phyloP scores from a whole-genome alignment of 2,113 vertebrate genomes.

The Neotragus pygmaeus region DNA sequence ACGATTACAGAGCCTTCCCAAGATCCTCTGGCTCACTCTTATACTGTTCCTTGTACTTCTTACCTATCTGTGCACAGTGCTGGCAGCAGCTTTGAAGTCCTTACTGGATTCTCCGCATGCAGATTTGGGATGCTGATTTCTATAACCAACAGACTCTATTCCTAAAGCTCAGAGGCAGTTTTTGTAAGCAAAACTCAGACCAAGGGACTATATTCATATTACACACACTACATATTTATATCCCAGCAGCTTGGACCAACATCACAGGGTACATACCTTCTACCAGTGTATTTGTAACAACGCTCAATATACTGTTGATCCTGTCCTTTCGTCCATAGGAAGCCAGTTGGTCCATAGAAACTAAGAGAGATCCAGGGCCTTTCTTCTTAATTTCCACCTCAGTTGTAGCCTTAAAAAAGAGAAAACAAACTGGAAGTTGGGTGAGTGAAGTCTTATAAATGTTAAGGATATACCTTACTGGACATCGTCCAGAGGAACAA shows the following conservation, averaged over 20 bases:
- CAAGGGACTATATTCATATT: background rate
- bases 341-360: slow-evolving; percentile 96
- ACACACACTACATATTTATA: background rate
- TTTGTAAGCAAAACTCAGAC: background rate
- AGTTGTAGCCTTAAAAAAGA: slow-evolving; percentile 83
- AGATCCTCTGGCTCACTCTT: background rate
- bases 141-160: background rate
- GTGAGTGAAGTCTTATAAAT: background rate
- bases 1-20: background rate
- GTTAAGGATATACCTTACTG: background rate
- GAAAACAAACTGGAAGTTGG: accelerated
- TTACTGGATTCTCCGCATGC: background rate
- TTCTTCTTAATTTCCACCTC: slow-evolving; percentile 96
- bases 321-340: slow-evolving; percentile 94
- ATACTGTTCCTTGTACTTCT: background rate
- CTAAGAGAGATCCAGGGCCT: slow-evolving; percentile 93
- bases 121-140: background rate
- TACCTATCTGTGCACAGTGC: background rate
- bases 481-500: background rate
- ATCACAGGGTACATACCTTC: slow-evolving; percentile 86
- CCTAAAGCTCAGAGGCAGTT: background rate
- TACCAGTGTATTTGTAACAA: slow-evolving; percentile 94
- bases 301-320: slow-evolving; percentile 96
- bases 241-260: background rate
- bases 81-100: background rate